phyloP scores from a whole-genome alignment of 1,140 invertebrate species.

The Cydia pomonella region DNA sequence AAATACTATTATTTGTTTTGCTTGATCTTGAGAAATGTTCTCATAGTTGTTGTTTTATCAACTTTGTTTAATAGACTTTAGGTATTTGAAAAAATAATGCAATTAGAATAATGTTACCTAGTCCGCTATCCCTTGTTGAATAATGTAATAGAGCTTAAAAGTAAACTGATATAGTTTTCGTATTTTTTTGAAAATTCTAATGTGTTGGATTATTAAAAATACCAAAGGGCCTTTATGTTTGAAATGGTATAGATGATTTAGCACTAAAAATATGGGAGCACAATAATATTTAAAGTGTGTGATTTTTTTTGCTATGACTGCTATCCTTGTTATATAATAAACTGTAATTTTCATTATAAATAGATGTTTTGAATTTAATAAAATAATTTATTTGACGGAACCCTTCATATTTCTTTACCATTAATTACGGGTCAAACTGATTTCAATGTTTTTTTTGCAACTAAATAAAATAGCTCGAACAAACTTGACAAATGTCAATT shows the following conservation, averaged over 20 bases:
- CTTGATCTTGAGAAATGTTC: neutral
- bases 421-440: neutral
- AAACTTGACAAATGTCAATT: neutral
- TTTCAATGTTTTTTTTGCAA: neutral
- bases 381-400: neutral
- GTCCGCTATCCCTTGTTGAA: neutral
- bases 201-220: neutral
- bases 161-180: neutral
- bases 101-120: neutral
- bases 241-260: neutral
- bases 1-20: neutral
- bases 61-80: neutral
- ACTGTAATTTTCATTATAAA: neutral
- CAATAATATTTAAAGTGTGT: constrained; percentile 6
- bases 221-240: neutral
- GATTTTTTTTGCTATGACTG: neutral
- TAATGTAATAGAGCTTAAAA: neutral
- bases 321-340: neutral
- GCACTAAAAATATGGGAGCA: neutral
- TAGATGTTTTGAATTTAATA: neutral
- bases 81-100: neutral
- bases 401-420: neutral
- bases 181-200: neutral
- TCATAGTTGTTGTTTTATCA: neutral
- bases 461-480: neutral